Conservation (phyloP, 2,797 vertebrate species). For the Dallia pectoralis region DNA sequence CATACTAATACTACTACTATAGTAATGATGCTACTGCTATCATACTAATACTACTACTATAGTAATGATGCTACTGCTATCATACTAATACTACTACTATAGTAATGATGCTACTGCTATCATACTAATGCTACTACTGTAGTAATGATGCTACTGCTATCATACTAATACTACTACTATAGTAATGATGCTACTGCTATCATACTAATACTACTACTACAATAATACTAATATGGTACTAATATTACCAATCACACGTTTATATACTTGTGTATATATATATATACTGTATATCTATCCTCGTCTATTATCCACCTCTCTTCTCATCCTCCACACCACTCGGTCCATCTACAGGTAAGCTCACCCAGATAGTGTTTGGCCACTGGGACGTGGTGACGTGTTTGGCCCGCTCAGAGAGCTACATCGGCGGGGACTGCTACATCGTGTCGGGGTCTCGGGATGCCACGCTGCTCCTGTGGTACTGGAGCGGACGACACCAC, state of each 20-base stretch:
- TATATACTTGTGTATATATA: background rate
- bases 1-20: too few relatives aligned
- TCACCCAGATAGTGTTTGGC: conserved; percentile 98
- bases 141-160: too few relatives aligned
- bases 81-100: too few relatives aligned
- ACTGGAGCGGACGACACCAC: conserved; percentile 97
- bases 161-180: too few relatives aligned
- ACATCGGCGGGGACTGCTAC: conserved; percentile 97
- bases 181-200: too few relatives aligned
- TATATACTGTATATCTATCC: too few relatives aligned
- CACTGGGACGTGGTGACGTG: conserved; percentile 99
- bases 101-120: too few relatives aligned
- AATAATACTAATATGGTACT: background rate
- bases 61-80: too few relatives aligned
- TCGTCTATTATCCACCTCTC: background rate
- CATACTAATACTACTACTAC: too few relatives aligned
- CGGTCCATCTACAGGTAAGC: conserved; percentile 79
- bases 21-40: too few relatives aligned
- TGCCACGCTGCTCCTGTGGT: conserved; percentile 94
- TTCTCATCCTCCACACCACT: background rate
- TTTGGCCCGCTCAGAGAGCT: conserved; percentile 93
- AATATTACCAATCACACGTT: background rate
- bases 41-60: too few relatives aligned
- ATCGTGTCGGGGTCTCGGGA: conserved; percentile 97
- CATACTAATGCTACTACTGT: too few relatives aligned